Percentiles rank a stretch among this genome's conserved stretches.
These are phyloP conservation scores for Peromyscus eremicus DNA, from an alignment of 2,797 vertebrate species.

Conservation along the genomic window DNA sequence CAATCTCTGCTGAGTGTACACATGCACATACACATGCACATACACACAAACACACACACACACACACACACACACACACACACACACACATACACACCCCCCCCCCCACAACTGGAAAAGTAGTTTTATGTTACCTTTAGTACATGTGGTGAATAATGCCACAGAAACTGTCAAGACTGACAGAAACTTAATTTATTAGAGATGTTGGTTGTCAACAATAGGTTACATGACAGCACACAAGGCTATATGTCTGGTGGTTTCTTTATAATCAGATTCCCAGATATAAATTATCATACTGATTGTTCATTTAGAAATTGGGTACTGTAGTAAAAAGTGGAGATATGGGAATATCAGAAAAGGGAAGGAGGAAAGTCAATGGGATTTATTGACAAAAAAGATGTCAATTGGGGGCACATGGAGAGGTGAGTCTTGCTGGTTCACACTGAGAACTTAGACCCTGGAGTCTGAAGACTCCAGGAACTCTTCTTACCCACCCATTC, in stretches of 20 bases:
- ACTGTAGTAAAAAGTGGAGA: neutral
- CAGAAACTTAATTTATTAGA: neutral
- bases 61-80: no score
- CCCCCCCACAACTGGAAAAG: neutral
- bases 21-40: neutral
- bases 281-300: neutral
- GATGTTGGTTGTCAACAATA: neutral
- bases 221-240: neutral
- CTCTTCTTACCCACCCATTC: neutral
- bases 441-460: neutral
- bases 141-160: neutral
- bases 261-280: neutral
- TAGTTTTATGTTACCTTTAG: neutral
- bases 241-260: neutral
- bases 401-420: rapidly evolving
- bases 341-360: neutral
- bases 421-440: neutral
- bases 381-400: neutral
- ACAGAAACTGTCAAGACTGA: neutral
- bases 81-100: no score
- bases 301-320: neutral
- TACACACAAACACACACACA: neutral
- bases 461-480: rapidly evolving
- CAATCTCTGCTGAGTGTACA: neutral
- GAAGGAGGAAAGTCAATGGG: neutral